phyloP scores from a whole-genome alignment of 2,888 invertebrate genomes.

The Drosophila demipolita region DNA sequence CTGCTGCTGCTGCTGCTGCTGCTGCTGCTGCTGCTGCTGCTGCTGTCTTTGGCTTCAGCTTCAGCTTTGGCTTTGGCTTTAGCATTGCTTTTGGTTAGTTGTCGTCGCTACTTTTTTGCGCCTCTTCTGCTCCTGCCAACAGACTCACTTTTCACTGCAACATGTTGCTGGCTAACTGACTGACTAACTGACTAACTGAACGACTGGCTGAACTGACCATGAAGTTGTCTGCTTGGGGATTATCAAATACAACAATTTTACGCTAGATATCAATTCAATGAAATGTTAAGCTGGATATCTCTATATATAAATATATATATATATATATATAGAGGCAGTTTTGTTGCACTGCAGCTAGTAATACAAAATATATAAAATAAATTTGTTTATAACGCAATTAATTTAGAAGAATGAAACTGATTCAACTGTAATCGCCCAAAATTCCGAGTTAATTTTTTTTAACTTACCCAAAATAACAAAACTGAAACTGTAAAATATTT shows the following conservation, averaged over 20 bases:
- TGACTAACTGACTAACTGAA: slow-evolving; percentile 32
- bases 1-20: slow-evolving; percentile 9
- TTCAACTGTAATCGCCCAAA: neutral
- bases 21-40: slow-evolving; percentile 17
- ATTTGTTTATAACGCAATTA: neutral
- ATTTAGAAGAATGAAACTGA: neutral
- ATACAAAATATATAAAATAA: neutral
- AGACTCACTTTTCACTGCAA: slow-evolving; percentile 74
- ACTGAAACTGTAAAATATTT: too few species aligned
- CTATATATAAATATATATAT: neutral
- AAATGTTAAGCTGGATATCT: neutral
- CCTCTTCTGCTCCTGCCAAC: slow-evolving; percentile 31
- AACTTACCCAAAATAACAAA: neutral
- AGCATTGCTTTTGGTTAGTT: slow-evolving; percentile 21
- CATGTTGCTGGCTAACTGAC: slow-evolving; percentile 62
- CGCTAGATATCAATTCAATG: slow-evolving; percentile 22
- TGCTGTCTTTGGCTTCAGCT: slow-evolving; percentile 3
- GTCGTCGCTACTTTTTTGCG: slow-evolving; percentile 15
- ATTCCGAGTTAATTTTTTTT: neutral
- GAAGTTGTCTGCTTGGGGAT: slow-evolving; percentile 46
- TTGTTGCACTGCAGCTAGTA: neutral
- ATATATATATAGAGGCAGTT: neutral
- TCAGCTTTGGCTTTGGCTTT: slow-evolving; percentile 27
- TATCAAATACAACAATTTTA: slow-evolving; percentile 51
- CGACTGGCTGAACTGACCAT: slow-evolving; percentile 31